Conservation (phyloP, 2,888 invertebrate species). For the Campoplex capitator region DNA sequence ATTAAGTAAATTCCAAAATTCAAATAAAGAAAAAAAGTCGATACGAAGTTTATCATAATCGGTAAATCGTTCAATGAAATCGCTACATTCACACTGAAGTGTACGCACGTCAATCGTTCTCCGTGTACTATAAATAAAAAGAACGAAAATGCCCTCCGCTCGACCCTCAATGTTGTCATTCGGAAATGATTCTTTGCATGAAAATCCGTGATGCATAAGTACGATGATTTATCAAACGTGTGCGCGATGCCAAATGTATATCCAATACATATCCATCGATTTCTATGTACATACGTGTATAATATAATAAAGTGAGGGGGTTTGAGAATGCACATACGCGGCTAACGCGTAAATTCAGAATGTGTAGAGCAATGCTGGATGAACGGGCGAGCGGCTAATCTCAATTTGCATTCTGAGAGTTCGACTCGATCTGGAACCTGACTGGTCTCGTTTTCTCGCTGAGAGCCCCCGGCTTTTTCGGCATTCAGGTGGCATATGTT, state of each 20-base stretch:
- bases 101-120: slow-evolving; percentile 16
- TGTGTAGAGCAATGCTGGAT: slow-evolving; percentile 51
- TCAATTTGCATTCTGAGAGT: slow-evolving; percentile 80
- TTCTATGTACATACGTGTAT: background rate
- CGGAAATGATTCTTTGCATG: slow-evolving; percentile 60
- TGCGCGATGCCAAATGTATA: slow-evolving; percentile 75
- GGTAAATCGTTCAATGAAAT: slow-evolving; percentile 24
- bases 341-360: slow-evolving; percentile 53
- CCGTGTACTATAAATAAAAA: slow-evolving; percentile 34
- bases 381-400: slow-evolving; percentile 73
- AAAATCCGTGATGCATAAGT: slow-evolving; percentile 62
- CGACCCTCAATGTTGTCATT: slow-evolving; percentile 42
- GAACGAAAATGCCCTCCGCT: slow-evolving; percentile 49
- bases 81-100: background rate
- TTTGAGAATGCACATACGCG: slow-evolving; percentile 71
- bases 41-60: slow-evolving; percentile 41
- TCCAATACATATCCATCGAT: slow-evolving; percentile 70
- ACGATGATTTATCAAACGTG: slow-evolving; percentile 71
- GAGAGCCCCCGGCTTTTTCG: slow-evolving; percentile 79
- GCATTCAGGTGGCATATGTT: slow-evolving; percentile 83
- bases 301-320: slow-evolving; percentile 52
- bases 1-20: background rate
- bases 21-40: slow-evolving; percentile 10
- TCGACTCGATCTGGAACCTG: slow-evolving; percentile 79
- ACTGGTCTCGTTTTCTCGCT: slow-evolving; percentile 71